Evolutionary conservation across 2,888 invertebrate species (phyloP).

Genomic region (Flexamia atlantica): DNA sequence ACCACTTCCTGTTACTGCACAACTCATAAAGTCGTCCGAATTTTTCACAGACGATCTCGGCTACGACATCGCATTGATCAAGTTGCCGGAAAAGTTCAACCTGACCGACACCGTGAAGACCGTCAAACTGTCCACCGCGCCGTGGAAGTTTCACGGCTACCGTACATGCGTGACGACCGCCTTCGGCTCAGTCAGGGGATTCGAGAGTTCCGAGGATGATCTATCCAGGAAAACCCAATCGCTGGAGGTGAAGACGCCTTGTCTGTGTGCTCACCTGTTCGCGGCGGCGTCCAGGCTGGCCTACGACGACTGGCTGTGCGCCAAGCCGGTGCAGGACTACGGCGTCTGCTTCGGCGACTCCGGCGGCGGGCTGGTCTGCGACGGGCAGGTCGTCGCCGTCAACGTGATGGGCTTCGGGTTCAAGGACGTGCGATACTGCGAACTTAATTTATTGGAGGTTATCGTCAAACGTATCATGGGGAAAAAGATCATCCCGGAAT

Average conservation of each 20-base stretch:
- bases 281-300: not conserved
- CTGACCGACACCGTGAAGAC: not conserved
- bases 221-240: not conserved
- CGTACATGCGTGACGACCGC: not conserved
- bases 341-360: slow-evolving; percentile 1
- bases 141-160: not conserved
- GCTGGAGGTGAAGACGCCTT: not conserved
- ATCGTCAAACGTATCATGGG: no score
- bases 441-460: not conserved
- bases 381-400: not conserved
- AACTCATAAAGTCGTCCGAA: not conserved
- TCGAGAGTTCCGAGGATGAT: not conserved
- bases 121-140: not conserved
- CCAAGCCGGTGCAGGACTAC: not conserved
- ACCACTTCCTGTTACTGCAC: not conserved
- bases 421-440: not conserved
- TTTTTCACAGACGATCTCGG: not conserved
- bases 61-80: not conserved
- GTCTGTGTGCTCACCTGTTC: not conserved
- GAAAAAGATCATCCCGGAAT: no score
- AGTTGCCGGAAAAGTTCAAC: not conserved
- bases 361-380: not conserved
- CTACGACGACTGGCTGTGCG: not conserved
- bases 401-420: not conserved
- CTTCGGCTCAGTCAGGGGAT: not conserved